phyloP scores from a whole-genome alignment of 2,797 vertebrate genomes.

The Avahi laniger region DNA sequence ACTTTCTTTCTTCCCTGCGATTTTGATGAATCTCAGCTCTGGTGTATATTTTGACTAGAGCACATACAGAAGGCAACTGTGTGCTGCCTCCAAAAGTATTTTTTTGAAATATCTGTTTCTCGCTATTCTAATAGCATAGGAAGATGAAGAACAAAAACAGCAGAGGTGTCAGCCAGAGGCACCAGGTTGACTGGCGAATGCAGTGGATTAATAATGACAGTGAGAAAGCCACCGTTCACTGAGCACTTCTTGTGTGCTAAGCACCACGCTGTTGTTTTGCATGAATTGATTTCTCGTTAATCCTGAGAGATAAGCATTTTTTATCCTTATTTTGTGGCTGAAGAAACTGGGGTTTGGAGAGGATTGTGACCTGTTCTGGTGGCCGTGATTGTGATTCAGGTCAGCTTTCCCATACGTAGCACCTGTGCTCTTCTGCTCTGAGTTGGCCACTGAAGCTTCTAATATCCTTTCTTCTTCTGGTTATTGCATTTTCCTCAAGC shows the following conservation, averaged over 20 bases:
- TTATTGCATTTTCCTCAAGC: not conserved
- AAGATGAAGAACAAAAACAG: not conserved
- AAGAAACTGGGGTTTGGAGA: not conserved
- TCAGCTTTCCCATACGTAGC: not conserved
- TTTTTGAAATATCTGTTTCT: not conserved
- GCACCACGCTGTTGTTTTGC: not conserved
- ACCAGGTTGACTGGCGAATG: not conserved
- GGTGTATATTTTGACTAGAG: fast-evolving
- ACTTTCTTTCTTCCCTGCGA: not conserved
- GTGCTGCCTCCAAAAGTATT: not conserved
- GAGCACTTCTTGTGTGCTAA: not conserved
- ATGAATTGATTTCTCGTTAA: not conserved
- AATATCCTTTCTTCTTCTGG: not conserved
- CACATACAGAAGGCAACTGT: not conserved
- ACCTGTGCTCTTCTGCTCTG: fast-evolving
- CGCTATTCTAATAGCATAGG: not conserved
- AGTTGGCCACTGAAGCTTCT: not conserved
- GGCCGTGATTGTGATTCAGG: not conserved
- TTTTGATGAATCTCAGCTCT: not conserved
- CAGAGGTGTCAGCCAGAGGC: not conserved
- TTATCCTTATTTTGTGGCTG: not conserved
- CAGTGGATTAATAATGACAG: not conserved
- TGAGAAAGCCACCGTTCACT: fast-evolving
- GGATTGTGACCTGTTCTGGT: not conserved
- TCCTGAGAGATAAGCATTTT: not conserved